Evolutionary conservation across 2,113 vertebrate genomes (phyloP).

Genomic region (Lipotes vexillifer): DNA sequence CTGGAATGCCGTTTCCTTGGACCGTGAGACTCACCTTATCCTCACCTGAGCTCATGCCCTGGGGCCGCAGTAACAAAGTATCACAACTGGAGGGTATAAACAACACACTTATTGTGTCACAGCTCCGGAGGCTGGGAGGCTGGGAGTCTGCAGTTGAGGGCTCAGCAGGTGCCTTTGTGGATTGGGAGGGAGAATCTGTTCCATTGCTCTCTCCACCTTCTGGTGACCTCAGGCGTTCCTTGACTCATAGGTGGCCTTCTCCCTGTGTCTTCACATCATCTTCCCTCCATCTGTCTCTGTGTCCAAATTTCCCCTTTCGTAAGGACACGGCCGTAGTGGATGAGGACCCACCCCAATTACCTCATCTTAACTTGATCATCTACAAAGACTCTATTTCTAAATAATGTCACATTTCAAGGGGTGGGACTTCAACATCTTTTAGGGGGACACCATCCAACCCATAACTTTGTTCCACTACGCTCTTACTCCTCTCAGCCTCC

Average conservation of each 20-base stretch:
- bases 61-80: not conserved
- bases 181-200: rapidly evolving
- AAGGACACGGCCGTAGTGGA: not conserved
- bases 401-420: not conserved
- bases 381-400: not conserved
- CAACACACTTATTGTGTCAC: not conserved
- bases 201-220: not conserved
- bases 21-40: not conserved
- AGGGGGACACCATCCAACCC: not conserved
- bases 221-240: not conserved
- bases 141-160: not conserved
- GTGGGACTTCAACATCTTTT: not conserved
- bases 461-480: rapidly evolving
- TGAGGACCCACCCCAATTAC: not conserved
- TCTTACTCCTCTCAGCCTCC: not conserved
- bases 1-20: not conserved
- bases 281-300: not conserved
- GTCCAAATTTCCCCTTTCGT: not conserved
- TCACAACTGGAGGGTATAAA: not conserved
- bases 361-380: not conserved
- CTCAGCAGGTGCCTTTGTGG: not conserved
- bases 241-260: not conserved
- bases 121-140: not conserved
- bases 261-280: not conserved
- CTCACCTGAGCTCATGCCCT: not conserved